Conservation (phyloP, 1,140 invertebrate genomes). For the Sesamia nonagrioides region DNA sequence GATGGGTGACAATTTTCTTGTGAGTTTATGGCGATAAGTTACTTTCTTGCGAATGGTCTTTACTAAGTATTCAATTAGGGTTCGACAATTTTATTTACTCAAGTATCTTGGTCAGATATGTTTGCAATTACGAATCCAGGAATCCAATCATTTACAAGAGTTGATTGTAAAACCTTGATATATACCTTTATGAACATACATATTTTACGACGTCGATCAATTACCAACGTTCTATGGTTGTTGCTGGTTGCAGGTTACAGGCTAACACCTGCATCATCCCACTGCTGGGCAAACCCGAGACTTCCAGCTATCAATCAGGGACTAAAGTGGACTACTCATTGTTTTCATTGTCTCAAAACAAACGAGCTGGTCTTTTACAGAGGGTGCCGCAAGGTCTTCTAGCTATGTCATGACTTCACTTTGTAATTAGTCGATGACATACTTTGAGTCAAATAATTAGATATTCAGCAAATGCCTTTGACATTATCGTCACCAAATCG, state of each 20-base stretch:
- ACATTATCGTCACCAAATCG: conserved; percentile 6
- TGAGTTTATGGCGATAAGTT: background rate
- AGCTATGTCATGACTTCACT: too few species aligned
- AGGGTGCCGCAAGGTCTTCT: too few species aligned
- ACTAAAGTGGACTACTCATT: too few species aligned
- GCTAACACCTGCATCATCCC: too few species aligned
- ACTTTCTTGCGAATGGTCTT: conserved; percentile 13
- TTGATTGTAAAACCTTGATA: background rate
- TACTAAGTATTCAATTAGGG: conserved; percentile 22
- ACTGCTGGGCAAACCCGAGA: too few species aligned
- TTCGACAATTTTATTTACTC: conserved; percentile 1
- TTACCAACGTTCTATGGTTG: too few species aligned
- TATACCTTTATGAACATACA: background rate
- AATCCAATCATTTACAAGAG: background rate
- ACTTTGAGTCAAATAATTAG: background rate
- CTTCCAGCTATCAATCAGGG: too few species aligned
- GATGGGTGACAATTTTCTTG: conserved; percentile 21
- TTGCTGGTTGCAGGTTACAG: too few species aligned
- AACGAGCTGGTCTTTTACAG: too few species aligned
- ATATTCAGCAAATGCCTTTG: background rate
- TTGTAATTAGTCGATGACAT: too few species aligned
- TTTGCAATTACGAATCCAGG: background rate
- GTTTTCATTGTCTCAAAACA: too few species aligned
- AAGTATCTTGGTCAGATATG: background rate
- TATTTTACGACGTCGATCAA: background rate